These are phyloP conservation scores for Scleropages formosus DNA, from an alignment of 2,797 vertebrate species.

Conservation along the genomic window DNA sequence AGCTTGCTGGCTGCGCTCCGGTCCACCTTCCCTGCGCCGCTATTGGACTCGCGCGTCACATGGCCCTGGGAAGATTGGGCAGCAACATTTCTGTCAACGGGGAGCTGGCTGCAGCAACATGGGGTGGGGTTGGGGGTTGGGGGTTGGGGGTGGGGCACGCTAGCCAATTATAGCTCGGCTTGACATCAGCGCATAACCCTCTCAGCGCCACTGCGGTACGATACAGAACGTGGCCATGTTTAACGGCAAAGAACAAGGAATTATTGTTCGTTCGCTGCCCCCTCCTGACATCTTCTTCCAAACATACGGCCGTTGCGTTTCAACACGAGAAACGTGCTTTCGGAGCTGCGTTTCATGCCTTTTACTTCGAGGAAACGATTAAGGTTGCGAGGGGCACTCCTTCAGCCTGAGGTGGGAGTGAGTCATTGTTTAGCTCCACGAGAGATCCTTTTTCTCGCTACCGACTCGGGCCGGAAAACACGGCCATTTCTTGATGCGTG, in stretches of 20 bases:
- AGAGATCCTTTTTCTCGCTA: not conserved
- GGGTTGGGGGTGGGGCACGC: constrained; percentile 52
- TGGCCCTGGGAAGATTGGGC: constrained; percentile 74
- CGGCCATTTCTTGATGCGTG: not conserved
- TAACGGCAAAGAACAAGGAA: not conserved
- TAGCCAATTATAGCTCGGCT: constrained; percentile 61
- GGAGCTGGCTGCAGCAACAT: constrained; percentile 38
- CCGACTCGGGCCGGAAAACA: not conserved
- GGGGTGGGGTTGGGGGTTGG: constrained; percentile 47
- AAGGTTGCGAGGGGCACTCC: not conserved
- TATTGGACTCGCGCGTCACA: constrained; percentile 74
- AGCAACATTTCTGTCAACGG: constrained; percentile 46
- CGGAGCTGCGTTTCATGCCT: not conserved
- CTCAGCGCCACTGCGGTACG: constrained; percentile 37
- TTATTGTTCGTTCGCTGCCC: not conserved
- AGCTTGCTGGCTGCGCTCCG: constrained; percentile 78
- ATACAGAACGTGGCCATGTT: constrained; percentile 11
- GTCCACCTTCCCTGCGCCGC: constrained; percentile 71
- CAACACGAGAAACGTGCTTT: not conserved
- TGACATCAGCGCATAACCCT: constrained; percentile 65
- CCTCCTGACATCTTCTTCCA: not conserved
- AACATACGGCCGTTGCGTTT: not conserved
- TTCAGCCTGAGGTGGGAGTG: not conserved
- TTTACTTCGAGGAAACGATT: not conserved
- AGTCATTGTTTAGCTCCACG: not conserved